Base-by-base conservation (phyloP, 2,888 invertebrate genomes). In the Enchytraeus crypticus region DNA sequence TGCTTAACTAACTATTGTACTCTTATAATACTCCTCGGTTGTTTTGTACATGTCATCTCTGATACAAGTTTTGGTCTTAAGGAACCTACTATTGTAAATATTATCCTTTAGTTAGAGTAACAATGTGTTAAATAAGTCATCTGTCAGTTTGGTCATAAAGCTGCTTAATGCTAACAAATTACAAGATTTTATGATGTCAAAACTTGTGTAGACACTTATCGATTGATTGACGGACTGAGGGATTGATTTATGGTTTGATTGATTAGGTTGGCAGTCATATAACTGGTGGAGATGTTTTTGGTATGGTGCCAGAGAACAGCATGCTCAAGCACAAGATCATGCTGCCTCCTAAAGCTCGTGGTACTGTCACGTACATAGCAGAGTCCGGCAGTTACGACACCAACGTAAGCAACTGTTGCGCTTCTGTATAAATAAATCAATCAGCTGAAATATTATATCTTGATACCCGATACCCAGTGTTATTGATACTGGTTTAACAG, bases 211-310 rank as follows among this genome's bases (percentile, higher is more conserved):
- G 2, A 58, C 18, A 11, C 23, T 18, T 46, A 26, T 18, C n/a
- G 26, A n/a, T 21, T 34, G 27, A 3, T 2, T 30, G 5, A 8
- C 29, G 5, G 21, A 49, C 23, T 14, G 23, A 23, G 8, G 47
- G 26, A 5, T 21, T 47, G 47, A 11, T 27, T 43, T 38, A 45
- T 33, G 5, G n/a, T 8, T 23, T 55, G 51, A 33, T 26, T n/a
- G 47, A 78, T n/a, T 79, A 88, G 86, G 84, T 86, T 71, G 97
- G 97, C n/a, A 88, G 92, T 59, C 98, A 99, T 82, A 89, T 99
- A 69, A 98, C 97, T 59, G 98, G 98, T 49, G 98, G 98, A 63
- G 98, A 99, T 82, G 83, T 96, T 73, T 95, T 91, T 80, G 98
- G 92, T 71, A 82, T 90, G 62, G 97, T 99, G 8, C 89, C 92